Base-by-base conservation (phyloP, 2,797 vertebrate species). In the Garrulus glandarius region DNA sequence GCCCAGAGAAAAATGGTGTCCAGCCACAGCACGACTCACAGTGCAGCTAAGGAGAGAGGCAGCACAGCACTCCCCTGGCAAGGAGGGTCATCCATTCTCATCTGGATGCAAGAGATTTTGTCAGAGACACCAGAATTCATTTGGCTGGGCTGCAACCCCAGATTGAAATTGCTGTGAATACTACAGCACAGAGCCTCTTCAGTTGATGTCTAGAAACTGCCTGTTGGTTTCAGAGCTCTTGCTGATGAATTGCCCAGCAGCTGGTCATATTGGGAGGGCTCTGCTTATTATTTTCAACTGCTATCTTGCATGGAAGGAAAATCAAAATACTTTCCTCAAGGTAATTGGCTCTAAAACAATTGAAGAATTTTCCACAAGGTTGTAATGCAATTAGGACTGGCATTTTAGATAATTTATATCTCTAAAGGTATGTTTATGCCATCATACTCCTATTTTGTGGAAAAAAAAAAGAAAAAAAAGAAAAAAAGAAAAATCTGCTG, bases 291-390 rank as follows among this genome's bases (percentile, higher is more conserved):
- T 80, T 92, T 93, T 74, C 93, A 89, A 91, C 72, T 39, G 65
- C 59, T 91, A 8, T 60, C 89, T 87, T 41, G 69, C 55, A 64
- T 36, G 76, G 79, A 88, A 93, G 69, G 80, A 71, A 87, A 94
- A 95, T 84, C 79, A 95, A 94, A 94, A 92, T 87, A 36, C 77
- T 93, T 93, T 91, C 86, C 92, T 95, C 71, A 64, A 92, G 83
- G 55, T 95, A 95, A 95, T 87, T 93, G 55, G 77, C 61, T 90
- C 67, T 84, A 92, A 94, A 96, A 93, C 80, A 90, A 93, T 49
- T 90, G 94, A 90, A 93, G 47, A 94, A 79, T 84, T 96, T 95
- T 88, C 83, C 67, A 87, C 83, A 47, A 79, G 67, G 74, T 37
- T 84, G 74, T 87, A 96, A 93, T 36, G 80, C 90, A 94, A 93